Base-by-base conservation (phyloP, 2,888 invertebrate genomes). In the Heliconius charithonia region DNA sequence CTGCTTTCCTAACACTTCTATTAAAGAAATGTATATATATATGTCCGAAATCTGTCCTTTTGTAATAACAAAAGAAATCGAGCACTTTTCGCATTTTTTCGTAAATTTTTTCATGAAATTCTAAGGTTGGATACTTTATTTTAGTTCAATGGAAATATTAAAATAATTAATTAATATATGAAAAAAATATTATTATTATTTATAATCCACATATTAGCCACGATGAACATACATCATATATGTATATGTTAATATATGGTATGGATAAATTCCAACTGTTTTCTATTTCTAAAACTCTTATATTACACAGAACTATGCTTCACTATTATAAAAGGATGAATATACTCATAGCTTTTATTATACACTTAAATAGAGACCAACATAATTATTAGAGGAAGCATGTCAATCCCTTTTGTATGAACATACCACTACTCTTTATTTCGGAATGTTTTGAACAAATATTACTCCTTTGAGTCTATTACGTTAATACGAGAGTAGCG, bases 361-460 rank as follows among this genome's bases (percentile, higher is more conserved):
- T 74, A 81, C 75, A 77, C 75, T 76, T 81, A 79, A 79, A 79
- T 81, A 76, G 80, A 82, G 80, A 78, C 79, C 78, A 71, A 75
- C 82, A 81, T 78, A 82, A 82, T 81, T 77, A 80, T 80, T 82
- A 73, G 80, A 81, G 82, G 83, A 83, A 82, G 83, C 80, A 80
- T 76, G 80, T 80, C 81, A 80, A 79, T 81, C 82, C 83, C 83
- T 81, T 84, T 85, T 84, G 83, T 81, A 82, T 83, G 84, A 83
- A 82, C 82, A 82, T 78, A 80, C 84, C 84, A 83, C 82, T 83
- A 83, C 82, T 83, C 84, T 84, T 86, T 85, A 83, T 86, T 85
- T 85, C 78, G 87, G 86, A 87, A 88, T 87, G 87, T 85, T 84
- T 83, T 85, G 84, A 83, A 85, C 86, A 88, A 88, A 88, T 86